Base-by-base conservation (phyloP, 2,113 vertebrate species). In the Guaruba guarouba region DNA sequence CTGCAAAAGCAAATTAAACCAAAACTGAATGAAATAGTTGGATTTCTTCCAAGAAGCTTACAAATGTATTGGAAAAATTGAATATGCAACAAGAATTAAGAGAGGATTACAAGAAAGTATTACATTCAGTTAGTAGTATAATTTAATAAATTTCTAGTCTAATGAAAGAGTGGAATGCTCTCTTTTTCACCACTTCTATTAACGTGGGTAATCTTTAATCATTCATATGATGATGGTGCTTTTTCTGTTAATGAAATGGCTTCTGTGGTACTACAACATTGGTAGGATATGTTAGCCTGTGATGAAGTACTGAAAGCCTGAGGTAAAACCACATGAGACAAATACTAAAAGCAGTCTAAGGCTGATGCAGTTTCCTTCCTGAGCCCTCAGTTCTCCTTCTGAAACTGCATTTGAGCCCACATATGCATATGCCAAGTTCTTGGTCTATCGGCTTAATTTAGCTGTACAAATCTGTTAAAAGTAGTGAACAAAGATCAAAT, bases 341-440 rank as follows among this genome's bases (percentile, higher is more conserved):
- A 88, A 48, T 29, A 23, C 8, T 55, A 46, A 44, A 52, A 70
- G 8, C 20, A 61, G 4, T 8, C 7, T 28, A 41, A 48, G 29
- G 31, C 19, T 77, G 44, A 28, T 59, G 14, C 9, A 31, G 7
- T 33, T 91, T 91, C 13, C 37, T 49, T 11, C 43, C 61, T 2
- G 9, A 71, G 13, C 24, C 9, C 25, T 68, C 44, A 17, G 31
- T 24, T 90, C 44, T 85, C 18, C 10, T 75, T 25, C 67, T 80
- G 59, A 69, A 82, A 43, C 8, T 19, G 4, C 1, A 0, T 44
- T 66, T 83, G 44, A 46, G 39, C 69, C 22, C 23, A 39, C 8
- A 4, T 0, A 0, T 4, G 6, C 9, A 6, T 20, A 7, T 52
- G n/a, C 8, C 19, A 31, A 54, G 7, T 25, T 94, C 41, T 61